Percentiles rank a stretch among this genome's conserved stretches.
phyloP scores from a whole-genome alignment of 2,113 vertebrate genomes.

The Budorcas taxicolor region DNA sequence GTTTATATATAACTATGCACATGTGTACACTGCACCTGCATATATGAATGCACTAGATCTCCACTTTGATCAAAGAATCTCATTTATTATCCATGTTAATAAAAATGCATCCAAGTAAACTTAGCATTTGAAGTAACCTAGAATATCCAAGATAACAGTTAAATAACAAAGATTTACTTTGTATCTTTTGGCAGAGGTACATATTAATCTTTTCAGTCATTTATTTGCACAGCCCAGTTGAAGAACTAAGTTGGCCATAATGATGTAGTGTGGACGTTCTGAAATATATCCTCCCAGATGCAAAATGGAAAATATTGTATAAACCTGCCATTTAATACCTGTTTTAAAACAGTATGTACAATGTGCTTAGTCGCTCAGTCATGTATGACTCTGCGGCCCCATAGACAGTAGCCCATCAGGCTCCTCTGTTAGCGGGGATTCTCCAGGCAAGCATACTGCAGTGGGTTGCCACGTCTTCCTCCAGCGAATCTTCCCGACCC shows the following conservation, averaged over 20 bases:
- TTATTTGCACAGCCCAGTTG: neutral
- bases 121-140: neutral
- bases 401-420: neutral
- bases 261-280: neutral
- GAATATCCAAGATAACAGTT: neutral
- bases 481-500: rapidly evolving
- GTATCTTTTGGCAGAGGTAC: neutral
- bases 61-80: neutral
- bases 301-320: neutral
- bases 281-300: neutral
- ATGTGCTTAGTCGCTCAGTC: neutral
- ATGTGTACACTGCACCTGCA: neutral
- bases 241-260: neutral
- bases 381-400: neutral
- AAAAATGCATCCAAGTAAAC: neutral
- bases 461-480: neutral
- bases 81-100: neutral
- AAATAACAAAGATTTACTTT: neutral
- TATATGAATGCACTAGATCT: neutral
- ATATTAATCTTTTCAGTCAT: neutral
- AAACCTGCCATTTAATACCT: neutral
- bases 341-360: neutral
- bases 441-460: neutral
- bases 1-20: neutral
- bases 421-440: neutral